Conservation (phyloP, 2,113 vertebrate species). For the Dasypus novemcinctus region DNA sequence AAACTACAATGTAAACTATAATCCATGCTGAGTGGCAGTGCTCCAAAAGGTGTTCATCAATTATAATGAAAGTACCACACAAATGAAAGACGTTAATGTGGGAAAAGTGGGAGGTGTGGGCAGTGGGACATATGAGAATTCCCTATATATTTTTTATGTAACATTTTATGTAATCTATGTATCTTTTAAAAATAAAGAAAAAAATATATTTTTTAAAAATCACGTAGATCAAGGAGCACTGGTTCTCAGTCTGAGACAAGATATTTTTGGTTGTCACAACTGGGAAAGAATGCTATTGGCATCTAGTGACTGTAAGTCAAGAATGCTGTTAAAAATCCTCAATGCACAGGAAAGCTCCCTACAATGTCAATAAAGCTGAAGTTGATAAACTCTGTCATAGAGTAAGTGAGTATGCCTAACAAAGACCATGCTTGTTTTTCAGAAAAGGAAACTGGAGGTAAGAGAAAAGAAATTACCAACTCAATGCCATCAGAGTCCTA, state of each 20-base stretch:
- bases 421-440: background rate
- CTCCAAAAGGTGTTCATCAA: too few species aligned
- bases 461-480: conserved; percentile 13
- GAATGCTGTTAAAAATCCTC: background rate
- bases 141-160: too few species aligned
- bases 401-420: background rate
- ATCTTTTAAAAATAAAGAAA: too few species aligned
- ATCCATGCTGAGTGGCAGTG: too few species aligned
- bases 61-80: too few species aligned
- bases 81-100: too few species aligned
- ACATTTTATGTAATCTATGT: too few species aligned
- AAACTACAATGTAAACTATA: too few species aligned
- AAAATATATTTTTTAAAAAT: too few species aligned
- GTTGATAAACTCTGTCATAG: background rate
- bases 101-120: too few species aligned
- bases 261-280: background rate
- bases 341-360: background rate
- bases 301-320: background rate
- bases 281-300: background rate
- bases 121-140: too few species aligned
- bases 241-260: background rate
- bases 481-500: background rate
- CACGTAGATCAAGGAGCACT: background rate
- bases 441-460: background rate
- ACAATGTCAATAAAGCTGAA: background rate